Conservation (phyloP, 2,113 vertebrate species). For the Corydoras maculifer region DNA sequence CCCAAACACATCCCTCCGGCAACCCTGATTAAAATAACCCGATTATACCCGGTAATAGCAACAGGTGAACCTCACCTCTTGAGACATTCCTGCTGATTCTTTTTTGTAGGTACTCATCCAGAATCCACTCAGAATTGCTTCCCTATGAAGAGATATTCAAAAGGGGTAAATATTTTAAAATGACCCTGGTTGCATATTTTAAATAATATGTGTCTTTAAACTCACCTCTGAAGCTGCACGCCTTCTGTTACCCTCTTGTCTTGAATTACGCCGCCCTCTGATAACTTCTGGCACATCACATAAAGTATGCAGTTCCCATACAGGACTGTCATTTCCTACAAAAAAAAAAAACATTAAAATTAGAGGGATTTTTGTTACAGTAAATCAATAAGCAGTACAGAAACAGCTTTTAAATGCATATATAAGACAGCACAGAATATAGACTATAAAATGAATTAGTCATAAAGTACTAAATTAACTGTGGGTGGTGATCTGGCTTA, state of each 20-base stretch:
- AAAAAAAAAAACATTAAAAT: background rate
- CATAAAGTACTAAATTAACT: too few species aligned
- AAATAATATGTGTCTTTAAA: background rate
- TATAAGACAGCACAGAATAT: too few species aligned
- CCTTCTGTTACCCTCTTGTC: conserved; percentile 50
- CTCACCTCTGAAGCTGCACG: conserved; percentile 73
- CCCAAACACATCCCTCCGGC: too few species aligned
- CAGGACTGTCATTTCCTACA: conserved; percentile 67
- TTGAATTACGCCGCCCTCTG: conserved; percentile 49
- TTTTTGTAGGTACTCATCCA: conserved; percentile 33
- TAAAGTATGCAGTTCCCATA: conserved; percentile 55
- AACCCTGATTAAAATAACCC: too few species aligned
- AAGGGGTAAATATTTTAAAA: too few species aligned
- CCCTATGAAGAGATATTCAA: conserved; percentile 41
- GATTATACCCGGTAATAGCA: too few species aligned
- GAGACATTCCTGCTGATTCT: conserved; percentile 37
- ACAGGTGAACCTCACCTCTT: conserved; percentile 44
- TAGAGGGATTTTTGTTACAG: background rate
- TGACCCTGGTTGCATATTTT: background rate
- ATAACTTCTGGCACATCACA: conserved; percentile 70
- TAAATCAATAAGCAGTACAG: too few species aligned
- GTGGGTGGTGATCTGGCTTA: too few species aligned
- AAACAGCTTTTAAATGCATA: too few species aligned
- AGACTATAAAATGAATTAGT: too few species aligned
- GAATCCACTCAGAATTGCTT: conserved; percentile 46